A percentile compares a stretch with the other conserved stretches of the same genome.
Conservation (phyloP, 2,113 vertebrate species). For the Dendropsophus ebraccatus region DNA sequence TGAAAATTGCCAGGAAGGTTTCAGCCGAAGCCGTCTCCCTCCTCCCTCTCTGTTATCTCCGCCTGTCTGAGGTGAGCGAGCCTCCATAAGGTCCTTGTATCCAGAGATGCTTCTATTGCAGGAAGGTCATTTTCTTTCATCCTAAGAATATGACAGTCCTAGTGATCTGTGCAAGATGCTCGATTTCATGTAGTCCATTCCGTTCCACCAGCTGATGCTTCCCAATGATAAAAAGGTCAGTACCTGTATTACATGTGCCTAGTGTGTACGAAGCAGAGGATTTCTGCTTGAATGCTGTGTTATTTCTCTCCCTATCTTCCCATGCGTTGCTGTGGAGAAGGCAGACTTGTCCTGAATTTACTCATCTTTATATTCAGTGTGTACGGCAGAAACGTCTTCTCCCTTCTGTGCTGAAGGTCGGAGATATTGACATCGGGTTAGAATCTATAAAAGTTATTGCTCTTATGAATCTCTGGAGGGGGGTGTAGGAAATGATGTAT, state of each 20-base stretch:
- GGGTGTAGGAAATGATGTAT: not conserved
- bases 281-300: not conserved
- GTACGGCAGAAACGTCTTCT: not conserved
- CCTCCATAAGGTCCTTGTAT: constrained; percentile 24
- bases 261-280: not conserved
- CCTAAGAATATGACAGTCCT: not conserved
- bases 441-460: not conserved
- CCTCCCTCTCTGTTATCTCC: constrained; percentile 39
- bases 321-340: not conserved
- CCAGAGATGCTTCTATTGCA: constrained; percentile 44
- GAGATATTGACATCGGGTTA: not conserved
- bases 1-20: constrained; percentile 69
- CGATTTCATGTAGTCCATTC: not conserved
- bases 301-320: not conserved
- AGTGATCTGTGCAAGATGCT: not conserved
- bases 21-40: constrained; percentile 20
- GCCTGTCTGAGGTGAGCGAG: constrained; percentile 38
- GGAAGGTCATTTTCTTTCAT: constrained; percentile 40
- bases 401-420: not conserved
- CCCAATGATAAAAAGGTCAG: constrained; percentile 44
- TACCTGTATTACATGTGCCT: constrained; percentile 11
- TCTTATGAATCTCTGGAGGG: not conserved
- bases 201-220: not conserved
- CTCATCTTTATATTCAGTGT: not conserved
- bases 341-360: not conserved